A percentile compares a stretch with the other conserved stretches of the same genome.
Evolutionary conservation across 2,113 vertebrate species (phyloP).

Genomic region (Spermophilus dauricus): DNA sequence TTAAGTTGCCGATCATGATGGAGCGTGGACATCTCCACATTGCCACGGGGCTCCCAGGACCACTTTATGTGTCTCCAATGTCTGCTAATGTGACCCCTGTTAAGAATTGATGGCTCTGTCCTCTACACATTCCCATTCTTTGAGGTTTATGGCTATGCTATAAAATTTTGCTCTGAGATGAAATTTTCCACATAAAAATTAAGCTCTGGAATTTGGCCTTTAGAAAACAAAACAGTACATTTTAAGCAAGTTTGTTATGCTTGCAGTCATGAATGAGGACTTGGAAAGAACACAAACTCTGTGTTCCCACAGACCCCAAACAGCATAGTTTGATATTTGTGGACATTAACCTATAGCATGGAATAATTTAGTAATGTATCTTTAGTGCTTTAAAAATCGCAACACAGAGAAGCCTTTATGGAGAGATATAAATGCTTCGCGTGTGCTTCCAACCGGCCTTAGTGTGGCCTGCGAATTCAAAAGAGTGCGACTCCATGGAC

Average conservation of each 20-base stretch:
- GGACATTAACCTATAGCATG: neutral
- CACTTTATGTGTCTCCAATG: neutral
- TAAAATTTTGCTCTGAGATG: conserved; percentile 68
- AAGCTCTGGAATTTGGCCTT: conserved; percentile 61
- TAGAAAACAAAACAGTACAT: conserved; percentile 70
- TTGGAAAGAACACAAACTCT: conserved; percentile 48
- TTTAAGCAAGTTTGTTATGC: conserved; percentile 47
- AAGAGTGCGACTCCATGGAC: neutral
- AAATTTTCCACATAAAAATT: conserved; percentile 69
- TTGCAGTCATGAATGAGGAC: conserved; percentile 46
- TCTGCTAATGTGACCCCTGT: neutral
- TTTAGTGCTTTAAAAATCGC: neutral
- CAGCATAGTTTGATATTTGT: conserved; percentile 54
- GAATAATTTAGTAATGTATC: conserved; percentile 29
- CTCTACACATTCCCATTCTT: neutral
- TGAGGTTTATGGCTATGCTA: conserved; percentile 50
- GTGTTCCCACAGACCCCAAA: neutral
- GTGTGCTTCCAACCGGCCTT: neutral
- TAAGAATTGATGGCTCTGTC: conserved; percentile 8
- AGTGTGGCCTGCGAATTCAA: neutral
- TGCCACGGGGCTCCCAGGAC: neutral
- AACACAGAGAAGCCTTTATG: conserved; percentile 7
- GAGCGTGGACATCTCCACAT: neutral
- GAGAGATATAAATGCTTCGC: neutral
- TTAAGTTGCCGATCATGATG: neutral